phyloP scores from a whole-genome alignment of 1,140 invertebrate species.

The Caenorhabditis latens region DNA sequence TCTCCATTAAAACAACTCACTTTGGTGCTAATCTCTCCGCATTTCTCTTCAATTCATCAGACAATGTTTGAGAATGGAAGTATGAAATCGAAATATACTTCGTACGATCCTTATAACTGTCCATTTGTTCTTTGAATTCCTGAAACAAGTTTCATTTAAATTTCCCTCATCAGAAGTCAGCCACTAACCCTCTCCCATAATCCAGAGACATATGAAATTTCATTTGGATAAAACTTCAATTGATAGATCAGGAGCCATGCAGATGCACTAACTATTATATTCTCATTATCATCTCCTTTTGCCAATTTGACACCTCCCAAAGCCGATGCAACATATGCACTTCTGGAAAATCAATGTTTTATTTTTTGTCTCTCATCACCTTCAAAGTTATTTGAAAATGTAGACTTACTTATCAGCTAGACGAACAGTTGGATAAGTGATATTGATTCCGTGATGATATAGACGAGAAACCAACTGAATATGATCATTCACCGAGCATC shows the following conservation, averaged over 20 bases:
- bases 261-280: conserved; percentile 73
- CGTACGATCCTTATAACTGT: conserved; percentile 70
- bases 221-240: conserved; percentile 72
- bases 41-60: conserved; percentile 76
- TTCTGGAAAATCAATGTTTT: conserved; percentile 58
- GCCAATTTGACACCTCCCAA: conserved; percentile 74
- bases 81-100: conserved; percentile 73
- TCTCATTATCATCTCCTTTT: conserved; percentile 69
- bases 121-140: conserved; percentile 72
- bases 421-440: conserved; percentile 75
- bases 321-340: conserved; percentile 74
- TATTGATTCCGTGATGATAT: conserved; percentile 76
- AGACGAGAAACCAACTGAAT: conserved; percentile 73
- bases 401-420: conserved; percentile 70
- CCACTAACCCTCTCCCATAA: conserved; percentile 66
- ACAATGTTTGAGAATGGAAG: conserved; percentile 74
- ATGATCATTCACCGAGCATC: conserved; percentile 75
- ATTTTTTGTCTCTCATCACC: too few relatives aligned
- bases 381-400: background rate
- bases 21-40: conserved; percentile 73
- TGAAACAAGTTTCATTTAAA: conserved; percentile 63
- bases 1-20: background rate
- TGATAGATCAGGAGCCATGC: conserved; percentile 77
- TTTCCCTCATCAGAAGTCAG: background rate
- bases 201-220: conserved; percentile 65